Evolutionary conservation across 1,140 invertebrate species (phyloP).

Genomic region (Drepana arcuata): DNA sequence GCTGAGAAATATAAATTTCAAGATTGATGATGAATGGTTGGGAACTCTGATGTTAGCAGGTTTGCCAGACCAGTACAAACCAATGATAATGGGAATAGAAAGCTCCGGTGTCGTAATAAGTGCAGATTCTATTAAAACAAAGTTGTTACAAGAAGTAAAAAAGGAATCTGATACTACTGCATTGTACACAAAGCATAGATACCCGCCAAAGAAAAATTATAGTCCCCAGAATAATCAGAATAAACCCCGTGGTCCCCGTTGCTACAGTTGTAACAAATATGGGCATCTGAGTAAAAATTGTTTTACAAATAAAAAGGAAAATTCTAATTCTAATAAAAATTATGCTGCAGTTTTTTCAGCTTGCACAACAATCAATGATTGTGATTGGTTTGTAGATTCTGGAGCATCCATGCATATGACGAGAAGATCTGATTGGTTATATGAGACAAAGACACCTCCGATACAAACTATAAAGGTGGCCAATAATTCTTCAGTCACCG

Average conservation of each 20-base stretch:
- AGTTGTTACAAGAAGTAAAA: conserved; percentile 20
- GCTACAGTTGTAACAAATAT: conserved; percentile 28
- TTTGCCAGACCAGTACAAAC: conserved; percentile 24
- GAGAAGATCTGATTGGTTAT: conserved; percentile 17
- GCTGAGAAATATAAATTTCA: conserved; percentile 29
- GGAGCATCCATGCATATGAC: conserved; percentile 26
- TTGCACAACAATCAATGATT: conserved; percentile 5
- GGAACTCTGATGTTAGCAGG: conserved; percentile 37
- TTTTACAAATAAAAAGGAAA: conserved; percentile 14
- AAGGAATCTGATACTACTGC: background rate
- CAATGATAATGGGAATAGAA: conserved; percentile 33
- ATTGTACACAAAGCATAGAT: background rate
- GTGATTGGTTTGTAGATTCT: conserved; percentile 20
- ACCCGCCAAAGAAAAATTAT: background rate
- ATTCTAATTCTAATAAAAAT: conserved; percentile 12
- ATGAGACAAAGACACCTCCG: too few species aligned
- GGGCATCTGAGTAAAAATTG: conserved; percentile 26
- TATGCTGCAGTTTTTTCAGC: conserved; percentile 23
- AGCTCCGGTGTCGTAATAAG: conserved; percentile 22
- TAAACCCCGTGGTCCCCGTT: conserved; percentile 7
- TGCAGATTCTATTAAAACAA: conserved; percentile 38
- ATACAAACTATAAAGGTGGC: too few species aligned
- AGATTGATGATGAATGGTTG: conserved; percentile 36
- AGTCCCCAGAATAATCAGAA: background rate
- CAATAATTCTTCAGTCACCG: too few species aligned